Conservation (phyloP, 2,888 invertebrate genomes). For the Acanthacorydalis orientalis region DNA sequence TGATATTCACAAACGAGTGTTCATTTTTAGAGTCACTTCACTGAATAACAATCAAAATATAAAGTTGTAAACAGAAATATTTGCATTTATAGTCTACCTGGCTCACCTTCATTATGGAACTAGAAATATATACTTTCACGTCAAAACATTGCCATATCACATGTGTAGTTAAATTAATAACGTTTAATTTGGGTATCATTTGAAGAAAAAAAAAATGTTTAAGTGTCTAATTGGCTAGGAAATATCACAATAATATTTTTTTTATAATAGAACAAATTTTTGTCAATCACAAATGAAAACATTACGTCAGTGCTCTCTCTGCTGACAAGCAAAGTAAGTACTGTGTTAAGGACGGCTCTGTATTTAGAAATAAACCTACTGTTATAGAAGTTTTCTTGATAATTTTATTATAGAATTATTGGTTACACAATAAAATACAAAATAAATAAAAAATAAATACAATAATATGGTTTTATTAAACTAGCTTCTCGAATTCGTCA, state of each 20-base stretch:
- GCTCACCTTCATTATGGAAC: constrained; percentile 4
- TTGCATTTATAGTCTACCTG: neutral
- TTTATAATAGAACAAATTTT: constrained; percentile 8
- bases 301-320: constrained; percentile 8
- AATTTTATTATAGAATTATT: neutral
- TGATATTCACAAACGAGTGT: neutral
- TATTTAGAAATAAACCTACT: no score
- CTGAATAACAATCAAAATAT: neutral
- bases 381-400: no score
- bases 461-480: neutral
- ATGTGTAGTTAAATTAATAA: constrained; percentile 18
- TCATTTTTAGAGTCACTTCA: no score
- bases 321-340: no score
- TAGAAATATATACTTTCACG: constrained; percentile 16
- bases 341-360: no score
- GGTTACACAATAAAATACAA: neutral
- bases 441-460: no score
- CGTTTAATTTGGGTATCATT: constrained; percentile 27
- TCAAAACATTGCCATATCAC: constrained; percentile 21
- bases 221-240: constrained; percentile 10
- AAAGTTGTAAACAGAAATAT: neutral
- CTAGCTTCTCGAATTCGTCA: neutral
- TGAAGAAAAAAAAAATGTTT: constrained; percentile 13
- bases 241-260: constrained; percentile 6
- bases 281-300: constrained; percentile 9